Evolutionary conservation across 2,113 vertebrate species (phyloP).

Genomic region (Monarcha castaneiventris): DNA sequence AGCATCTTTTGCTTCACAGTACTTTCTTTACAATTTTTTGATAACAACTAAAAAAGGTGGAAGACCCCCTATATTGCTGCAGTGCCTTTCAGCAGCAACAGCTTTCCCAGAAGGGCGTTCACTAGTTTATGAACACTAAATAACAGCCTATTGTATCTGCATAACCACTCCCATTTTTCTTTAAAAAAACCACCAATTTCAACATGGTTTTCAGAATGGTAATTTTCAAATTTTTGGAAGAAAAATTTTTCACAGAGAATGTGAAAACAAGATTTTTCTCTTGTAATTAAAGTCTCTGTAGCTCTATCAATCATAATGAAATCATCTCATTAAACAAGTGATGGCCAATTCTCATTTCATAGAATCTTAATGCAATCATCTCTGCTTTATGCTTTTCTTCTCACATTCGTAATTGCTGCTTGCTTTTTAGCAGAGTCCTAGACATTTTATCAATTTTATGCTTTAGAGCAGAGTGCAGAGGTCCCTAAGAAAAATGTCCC

Average conservation of each 20-base stretch:
- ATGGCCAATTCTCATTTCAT: neutral
- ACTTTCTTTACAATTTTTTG: neutral
- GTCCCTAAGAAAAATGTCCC: neutral
- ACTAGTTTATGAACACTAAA: neutral
- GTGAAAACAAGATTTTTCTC: neutral
- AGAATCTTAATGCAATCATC: neutral
- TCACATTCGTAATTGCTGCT: accelerated
- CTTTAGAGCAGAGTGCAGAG: neutral
- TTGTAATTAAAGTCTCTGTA: neutral
- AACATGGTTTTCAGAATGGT: neutral
- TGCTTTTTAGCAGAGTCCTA: neutral
- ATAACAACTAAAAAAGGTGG: neutral
- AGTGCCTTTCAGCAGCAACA: neutral
- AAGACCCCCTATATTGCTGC: neutral
- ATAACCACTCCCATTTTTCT: neutral
- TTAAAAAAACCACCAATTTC: neutral
- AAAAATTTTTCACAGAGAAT: neutral
- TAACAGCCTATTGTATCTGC: neutral
- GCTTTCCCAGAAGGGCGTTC: conserved; percentile 6
- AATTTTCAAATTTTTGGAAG: neutral
- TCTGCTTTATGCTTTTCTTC: neutral
- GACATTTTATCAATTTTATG: neutral
- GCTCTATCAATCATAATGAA: neutral
- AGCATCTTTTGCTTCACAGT: neutral
- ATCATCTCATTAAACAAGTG: neutral